Conservation (phyloP, 2,113 vertebrate species). For the Crotalus horridus region DNA sequence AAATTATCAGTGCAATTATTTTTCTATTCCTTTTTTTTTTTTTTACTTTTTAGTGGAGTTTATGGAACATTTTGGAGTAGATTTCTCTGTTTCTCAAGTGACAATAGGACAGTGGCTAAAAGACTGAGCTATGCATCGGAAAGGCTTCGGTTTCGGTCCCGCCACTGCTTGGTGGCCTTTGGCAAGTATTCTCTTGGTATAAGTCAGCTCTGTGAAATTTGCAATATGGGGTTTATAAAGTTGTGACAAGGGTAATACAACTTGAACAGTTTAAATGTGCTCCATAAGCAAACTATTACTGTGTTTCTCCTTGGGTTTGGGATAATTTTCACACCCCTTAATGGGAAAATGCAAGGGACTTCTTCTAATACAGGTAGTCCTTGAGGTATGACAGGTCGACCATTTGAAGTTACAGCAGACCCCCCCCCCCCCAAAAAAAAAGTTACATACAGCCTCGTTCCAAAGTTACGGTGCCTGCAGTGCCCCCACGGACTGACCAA, state of each 20-base stretch:
- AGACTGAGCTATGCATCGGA: not conserved
- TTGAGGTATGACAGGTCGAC: too few relatives aligned
- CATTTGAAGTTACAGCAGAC: not conserved
- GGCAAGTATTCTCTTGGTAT: not conserved
- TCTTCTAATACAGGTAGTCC: not conserved
- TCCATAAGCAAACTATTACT: not conserved
- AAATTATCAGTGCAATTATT: not conserved
- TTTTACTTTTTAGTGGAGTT: not conserved
- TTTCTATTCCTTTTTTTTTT: not conserved
- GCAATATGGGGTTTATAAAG: not conserved
- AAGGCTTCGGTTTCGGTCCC: not conserved
- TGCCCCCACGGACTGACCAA: not conserved
- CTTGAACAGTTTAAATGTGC: not conserved
- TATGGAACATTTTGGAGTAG: not conserved
- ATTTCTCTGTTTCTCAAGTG: not conserved
- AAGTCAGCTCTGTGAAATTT: not conserved
- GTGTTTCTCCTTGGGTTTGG: not conserved
- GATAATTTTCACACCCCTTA: not conserved
- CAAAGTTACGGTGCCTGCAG: not conserved
- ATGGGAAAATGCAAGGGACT: not conserved
- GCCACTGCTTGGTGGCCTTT: not conserved
- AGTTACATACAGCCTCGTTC: too few relatives aligned
- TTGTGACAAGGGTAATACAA: not conserved
- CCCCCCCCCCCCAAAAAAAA: not conserved
- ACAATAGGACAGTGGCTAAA: not conserved